Evolutionary conservation across 2,797 vertebrate genomes (phyloP), one percentile per base, ranked within the genome.

Genomic region (Pseudochirops corinnae): DNA sequence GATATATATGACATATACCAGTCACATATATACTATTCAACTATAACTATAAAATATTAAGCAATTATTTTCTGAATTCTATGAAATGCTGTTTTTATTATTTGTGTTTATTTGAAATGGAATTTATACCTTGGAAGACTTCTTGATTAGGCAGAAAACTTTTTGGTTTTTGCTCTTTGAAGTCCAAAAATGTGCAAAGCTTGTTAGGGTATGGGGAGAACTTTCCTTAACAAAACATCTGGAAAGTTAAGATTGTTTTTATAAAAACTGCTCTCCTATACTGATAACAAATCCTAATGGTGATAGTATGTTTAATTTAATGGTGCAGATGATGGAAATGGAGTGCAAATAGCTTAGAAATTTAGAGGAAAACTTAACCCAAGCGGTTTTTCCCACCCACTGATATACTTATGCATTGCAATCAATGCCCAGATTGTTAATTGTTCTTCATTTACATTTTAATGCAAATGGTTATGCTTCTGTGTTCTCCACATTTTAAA

Each of bases 311-410:
- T 94, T 94, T 97, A 96, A 96, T 97, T 92, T 91, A 57, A 82
- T 95, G 95, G 94, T 92, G 56, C 74, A 93, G 94, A 90, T 5
- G 39, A 56, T 92, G 52, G 96, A 95, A 96, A 92, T 58, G 62
- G 91, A 97, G 96, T 97, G 94, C 95, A 94, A 92, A 92, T 55
- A 93, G 74, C 93, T 95, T 67, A 50, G 39, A 96, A 96, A 95
- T 98, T 92, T 92, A 96, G 95, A 96, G 91, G 52, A 93, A 93
- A n/a, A 82, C 67, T 26, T 7, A 46, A 46, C n/a, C 7, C 21
- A 82, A 29, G 93, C 96, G 52, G 74, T 95, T 95, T 95, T 96
- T 94, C 53, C 90, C 93, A 93, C 53, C 95, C 56, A 3, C 11
- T 94, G 95, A 92, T 96, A 95, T 95, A 91, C 95, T 93, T 92